Evolutionary conservation across 1,140 invertebrate genomes (phyloP).

Genomic region (Zaprionus capensis): DNA sequence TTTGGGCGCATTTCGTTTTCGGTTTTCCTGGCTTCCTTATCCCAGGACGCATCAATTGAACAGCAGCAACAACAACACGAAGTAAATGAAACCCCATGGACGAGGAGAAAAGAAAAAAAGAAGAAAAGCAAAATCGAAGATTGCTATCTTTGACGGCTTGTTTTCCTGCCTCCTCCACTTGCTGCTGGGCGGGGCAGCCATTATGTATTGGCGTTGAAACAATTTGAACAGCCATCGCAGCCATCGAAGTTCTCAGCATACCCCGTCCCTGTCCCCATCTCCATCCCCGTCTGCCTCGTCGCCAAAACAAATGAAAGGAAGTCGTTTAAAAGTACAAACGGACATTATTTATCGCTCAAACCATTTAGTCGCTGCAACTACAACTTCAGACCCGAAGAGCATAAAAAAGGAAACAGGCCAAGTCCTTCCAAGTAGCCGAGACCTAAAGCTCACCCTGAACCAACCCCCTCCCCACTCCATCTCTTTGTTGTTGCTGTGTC

Average conservation of each 20-base stretch:
- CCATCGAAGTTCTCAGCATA: conserved; percentile 18
- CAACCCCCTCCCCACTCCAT: not conserved
- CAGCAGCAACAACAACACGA: conserved; percentile 43
- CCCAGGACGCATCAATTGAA: conserved; percentile 76
- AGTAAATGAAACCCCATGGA: conserved; percentile 74
- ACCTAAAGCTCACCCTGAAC: not conserved
- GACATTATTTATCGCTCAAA: conserved; percentile 84
- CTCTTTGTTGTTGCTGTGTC: conserved; percentile 50
- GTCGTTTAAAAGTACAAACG: conserved; percentile 84
- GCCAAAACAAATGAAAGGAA: conserved; percentile 84
- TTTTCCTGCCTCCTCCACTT: conserved; percentile 67
- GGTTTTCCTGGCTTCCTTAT: conserved; percentile 56
- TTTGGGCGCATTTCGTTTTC: conserved; percentile 53
- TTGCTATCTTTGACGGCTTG: conserved; percentile 84
- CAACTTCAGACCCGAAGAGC: conserved; percentile 50
- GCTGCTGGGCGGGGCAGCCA: conserved; percentile 63
- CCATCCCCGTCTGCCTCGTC: conserved; percentile 1
- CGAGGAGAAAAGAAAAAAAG: conserved; percentile 41
- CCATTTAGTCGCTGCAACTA: conserved; percentile 78
- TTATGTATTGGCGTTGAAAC: conserved; percentile 84
- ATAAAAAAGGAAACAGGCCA: conserved; percentile 39
- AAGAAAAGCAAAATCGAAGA: conserved; percentile 80
- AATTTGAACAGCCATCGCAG: conserved; percentile 75
- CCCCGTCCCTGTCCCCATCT: not conserved
- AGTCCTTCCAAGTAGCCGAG: conserved; percentile 11